Conservation (phyloP, 1,140 invertebrate genomes). For the Macrocentrus cingulum region DNA sequence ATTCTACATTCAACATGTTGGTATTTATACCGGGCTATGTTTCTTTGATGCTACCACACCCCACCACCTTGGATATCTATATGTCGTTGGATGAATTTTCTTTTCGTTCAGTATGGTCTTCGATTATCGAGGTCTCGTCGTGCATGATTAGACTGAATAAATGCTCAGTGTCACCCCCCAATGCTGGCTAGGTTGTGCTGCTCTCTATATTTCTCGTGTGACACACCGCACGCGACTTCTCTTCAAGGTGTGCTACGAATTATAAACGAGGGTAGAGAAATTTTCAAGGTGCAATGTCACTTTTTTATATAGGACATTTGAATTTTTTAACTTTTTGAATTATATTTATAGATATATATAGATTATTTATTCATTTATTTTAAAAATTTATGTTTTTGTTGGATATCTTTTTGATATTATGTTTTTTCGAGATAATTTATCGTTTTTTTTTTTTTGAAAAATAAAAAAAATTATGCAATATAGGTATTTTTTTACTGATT, state of each 20-base stretch:
- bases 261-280: conserved; percentile 14
- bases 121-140: conserved; percentile 57
- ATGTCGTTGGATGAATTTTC: conserved; percentile 48
- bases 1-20: conserved; percentile 41
- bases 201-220: conserved; percentile 14
- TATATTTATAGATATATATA: too few relatives aligned
- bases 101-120: conserved; percentile 60
- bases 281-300: background rate
- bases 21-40: conserved; percentile 52
- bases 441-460: too few relatives aligned
- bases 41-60: conserved; percentile 16
- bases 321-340: too few relatives aligned
- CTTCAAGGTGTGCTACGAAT: conserved; percentile 25
- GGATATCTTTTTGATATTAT: too few relatives aligned
- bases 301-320: conserved; percentile 6
- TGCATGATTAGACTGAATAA: conserved; percentile 45
- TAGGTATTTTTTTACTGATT: too few relatives aligned
- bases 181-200: conserved; percentile 8
- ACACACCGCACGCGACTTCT: conserved; percentile 17
- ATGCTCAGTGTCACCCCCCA: conserved; percentile 8
- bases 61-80: conserved; percentile 15
- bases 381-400: too few relatives aligned
- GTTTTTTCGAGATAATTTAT: too few relatives aligned
- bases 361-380: too few relatives aligned
- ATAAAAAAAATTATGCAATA: too few relatives aligned